A percentile compares a stretch with the other conserved stretches of the same genome.
Evolutionary conservation across 2,888 invertebrate species (phyloP).

Genomic region (Drosophila macrospina): DNA sequence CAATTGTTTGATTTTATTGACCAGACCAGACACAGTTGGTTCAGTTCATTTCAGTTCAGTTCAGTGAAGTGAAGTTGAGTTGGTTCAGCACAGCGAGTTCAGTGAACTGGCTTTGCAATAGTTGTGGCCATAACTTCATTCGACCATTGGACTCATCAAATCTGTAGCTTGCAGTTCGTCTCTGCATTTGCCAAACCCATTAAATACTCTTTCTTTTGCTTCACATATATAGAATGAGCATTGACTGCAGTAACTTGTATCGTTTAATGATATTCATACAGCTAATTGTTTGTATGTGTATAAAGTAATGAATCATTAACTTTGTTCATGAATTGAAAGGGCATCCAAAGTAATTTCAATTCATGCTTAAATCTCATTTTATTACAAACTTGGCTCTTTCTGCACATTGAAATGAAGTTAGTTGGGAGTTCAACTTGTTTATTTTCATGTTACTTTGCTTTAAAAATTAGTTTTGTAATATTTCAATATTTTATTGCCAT

Average conservation of each 20-base stretch:
- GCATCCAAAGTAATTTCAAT: not conserved
- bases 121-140: slow-evolving; percentile 31
- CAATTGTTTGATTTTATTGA: slow-evolving; percentile 49
- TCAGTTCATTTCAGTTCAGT: slow-evolving; percentile 14
- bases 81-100: slow-evolving; percentile 25
- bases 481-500: too few relatives aligned
- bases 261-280: not conserved
- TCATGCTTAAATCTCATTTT: too few relatives aligned
- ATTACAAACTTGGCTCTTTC: too few relatives aligned
- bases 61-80: slow-evolving; percentile 11
- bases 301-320: not conserved
- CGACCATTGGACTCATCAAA: slow-evolving; percentile 35
- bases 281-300: too few relatives aligned
- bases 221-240: not conserved
- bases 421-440: not conserved
- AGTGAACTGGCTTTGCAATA: slow-evolving; percentile 47
- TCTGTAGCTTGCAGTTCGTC: slow-evolving; percentile 20
- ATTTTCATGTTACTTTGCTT: too few relatives aligned
- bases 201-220: not conserved
- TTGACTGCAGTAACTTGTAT: not conserved
- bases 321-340: not conserved
- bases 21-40: slow-evolving; percentile 19
- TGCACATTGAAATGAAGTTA: too few relatives aligned
- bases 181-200: not conserved
- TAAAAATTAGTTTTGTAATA: too few relatives aligned